phyloP scores from a whole-genome alignment of 2,888 invertebrate species.

The Dolichopus griseipennis region DNA sequence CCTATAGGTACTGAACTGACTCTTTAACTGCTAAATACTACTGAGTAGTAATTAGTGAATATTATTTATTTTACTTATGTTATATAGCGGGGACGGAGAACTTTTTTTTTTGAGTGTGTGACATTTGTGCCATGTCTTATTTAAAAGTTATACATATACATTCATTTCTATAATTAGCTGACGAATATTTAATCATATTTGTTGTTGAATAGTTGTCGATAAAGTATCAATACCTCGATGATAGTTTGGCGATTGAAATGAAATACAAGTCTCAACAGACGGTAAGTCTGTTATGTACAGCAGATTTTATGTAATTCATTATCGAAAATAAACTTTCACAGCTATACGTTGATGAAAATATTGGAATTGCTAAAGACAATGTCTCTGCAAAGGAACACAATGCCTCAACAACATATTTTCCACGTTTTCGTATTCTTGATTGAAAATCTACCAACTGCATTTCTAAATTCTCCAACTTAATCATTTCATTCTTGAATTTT shows the following conservation, averaged over 20 bases:
- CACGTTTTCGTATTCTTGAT: conserved; percentile 7
- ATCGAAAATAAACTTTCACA: conserved; percentile 9
- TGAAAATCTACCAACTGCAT: conserved; percentile 10
- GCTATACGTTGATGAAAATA: conserved; percentile 10
- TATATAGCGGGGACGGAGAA: too few species aligned
- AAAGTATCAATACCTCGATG: too few species aligned
- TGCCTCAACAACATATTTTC: conserved; percentile 9
- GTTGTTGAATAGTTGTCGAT: too few species aligned
- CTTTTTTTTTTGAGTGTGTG: too few species aligned
- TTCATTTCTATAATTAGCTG: conserved; percentile 1
- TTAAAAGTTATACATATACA: conserved; percentile 2
- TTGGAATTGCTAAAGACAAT: conserved; percentile 10
- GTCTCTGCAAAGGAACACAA: conserved; percentile 8
- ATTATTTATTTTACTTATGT: too few species aligned
- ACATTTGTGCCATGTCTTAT: too few species aligned
- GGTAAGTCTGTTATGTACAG: conserved; percentile 8
- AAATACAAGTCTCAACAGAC: too few species aligned
- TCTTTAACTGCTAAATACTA: too few species aligned
- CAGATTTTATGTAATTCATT: too few species aligned
- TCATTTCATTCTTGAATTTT: conserved; percentile 4
- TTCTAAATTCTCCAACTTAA: conserved; percentile 8
- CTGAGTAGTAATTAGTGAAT: too few species aligned
- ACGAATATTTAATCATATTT: conserved; percentile 2
- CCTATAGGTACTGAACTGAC: too few species aligned
- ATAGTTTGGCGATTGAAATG: too few species aligned